Base-by-base conservation (phyloP, 1,140 invertebrate genomes). In the Sitodiplosis mosellana region DNA sequence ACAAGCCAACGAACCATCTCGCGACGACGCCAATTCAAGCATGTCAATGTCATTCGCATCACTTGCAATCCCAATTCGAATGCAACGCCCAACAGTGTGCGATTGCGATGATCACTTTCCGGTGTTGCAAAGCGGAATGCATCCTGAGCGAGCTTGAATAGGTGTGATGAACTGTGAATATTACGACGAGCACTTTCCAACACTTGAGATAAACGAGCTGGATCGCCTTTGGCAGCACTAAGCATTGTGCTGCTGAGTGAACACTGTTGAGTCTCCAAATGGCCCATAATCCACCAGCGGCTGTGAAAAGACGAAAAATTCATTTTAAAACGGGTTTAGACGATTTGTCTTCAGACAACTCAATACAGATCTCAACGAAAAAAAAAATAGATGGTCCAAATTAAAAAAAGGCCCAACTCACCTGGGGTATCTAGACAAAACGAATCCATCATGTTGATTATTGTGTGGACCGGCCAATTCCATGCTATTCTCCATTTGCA, bases 1-100 rank as follows among this genome's bases (percentile, higher is more conserved):
- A 88, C 84, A 37, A 88, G 61, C 85, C 85, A 90, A 10, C 83
- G 73, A 5, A 88, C 85, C 81, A 87, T 87, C 58, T 87, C 84
- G 17, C 83, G 69, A 19, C 85, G 62, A 17, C 82, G 66, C 81
- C 84, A 85, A 64, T 86, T 86, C 50, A 83, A 69, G 0, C 81
- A 83, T 12, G 80, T 77, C 19, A 87, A 58, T 0, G 86, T 88
- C 78, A 87, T 84, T 37, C 80, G 67, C 72, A 88, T 76, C n/a
- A 87, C 81, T 45, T 87, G 82, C 42, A 87, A 62, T 15, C 84
- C 84, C 17, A 87, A 68, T 65, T 86, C 81, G 63, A 85, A 83
- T 17, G 83, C 80, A 21, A 82, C 81, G 54, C 79, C 82, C 2
- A 88, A 69, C 40, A 86, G 66, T 54, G 79, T 75, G 50, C 77